Evolutionary conservation across 2,113 vertebrate species (phyloP).

Genomic region (Hyperoodon ampullatus): DNA sequence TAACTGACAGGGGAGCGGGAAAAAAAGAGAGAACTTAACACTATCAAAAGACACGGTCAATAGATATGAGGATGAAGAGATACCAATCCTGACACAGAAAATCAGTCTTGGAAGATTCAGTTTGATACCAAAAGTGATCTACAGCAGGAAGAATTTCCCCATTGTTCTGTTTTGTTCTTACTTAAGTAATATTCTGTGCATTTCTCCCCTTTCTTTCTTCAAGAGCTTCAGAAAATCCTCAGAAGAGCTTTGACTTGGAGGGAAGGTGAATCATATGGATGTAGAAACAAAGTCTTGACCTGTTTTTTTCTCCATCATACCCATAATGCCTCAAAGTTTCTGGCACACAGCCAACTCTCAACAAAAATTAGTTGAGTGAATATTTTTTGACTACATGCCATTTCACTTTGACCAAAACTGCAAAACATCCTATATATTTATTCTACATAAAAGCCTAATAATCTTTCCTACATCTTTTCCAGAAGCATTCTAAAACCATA

Average conservation of each 20-base stretch:
- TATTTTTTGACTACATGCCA: not conserved
- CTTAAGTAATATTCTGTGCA: not conserved
- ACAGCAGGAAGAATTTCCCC: not conserved
- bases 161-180: not conserved
- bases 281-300: not conserved
- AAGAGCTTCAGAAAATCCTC: conserved; percentile 32
- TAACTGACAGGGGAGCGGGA: not conserved
- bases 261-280: not conserved
- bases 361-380: not conserved
- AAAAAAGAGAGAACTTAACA: not conserved
- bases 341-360: not conserved
- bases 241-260: not conserved
- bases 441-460: not conserved
- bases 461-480: not conserved
- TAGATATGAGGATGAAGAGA: not conserved
- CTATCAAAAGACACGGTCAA: not conserved
- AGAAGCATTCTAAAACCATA: not conserved
- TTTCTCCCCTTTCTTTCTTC: not conserved
- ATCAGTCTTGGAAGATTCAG: not conserved
- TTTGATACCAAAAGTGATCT: not conserved
- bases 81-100: not conserved
- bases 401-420: conserved; percentile 4
- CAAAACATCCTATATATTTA: not conserved
- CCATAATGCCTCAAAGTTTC: not conserved
- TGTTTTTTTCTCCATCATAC: not conserved